Conservation (phyloP, 2,888 invertebrate genomes). For the Lepidochitona cinerea region DNA sequence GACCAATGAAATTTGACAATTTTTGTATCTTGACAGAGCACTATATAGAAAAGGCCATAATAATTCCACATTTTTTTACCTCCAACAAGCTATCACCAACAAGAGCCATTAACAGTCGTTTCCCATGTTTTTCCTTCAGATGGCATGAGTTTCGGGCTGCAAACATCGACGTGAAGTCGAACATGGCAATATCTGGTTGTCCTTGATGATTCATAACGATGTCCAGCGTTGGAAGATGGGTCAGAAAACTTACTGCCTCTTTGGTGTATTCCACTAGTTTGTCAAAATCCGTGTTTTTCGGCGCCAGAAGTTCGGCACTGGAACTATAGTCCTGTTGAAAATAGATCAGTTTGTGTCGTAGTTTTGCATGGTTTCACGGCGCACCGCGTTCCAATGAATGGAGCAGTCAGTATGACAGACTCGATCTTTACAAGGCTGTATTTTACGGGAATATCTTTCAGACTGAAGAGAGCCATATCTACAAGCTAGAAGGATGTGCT, state of each 20-base stretch:
- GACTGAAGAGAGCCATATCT: no score
- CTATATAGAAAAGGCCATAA: neutral
- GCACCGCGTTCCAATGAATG: no score
- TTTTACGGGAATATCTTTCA: no score
- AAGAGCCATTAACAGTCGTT: conserved; percentile 86
- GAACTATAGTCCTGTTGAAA: conserved; percentile 92
- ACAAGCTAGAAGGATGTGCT: no score
- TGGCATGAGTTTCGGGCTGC: conserved; percentile 94
- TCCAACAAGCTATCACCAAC: conserved; percentile 96
- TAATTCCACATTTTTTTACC: conserved; percentile 69
- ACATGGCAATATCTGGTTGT: conserved; percentile 96
- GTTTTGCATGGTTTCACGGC: no score
- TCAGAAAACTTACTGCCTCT: conserved; percentile 86
- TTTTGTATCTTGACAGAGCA: neutral
- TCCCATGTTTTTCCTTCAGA: conserved; percentile 81
- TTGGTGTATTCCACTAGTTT: conserved; percentile 90
- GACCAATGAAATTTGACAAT: neutral
- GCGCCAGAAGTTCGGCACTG: conserved; percentile 85
- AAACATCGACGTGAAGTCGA: conserved; percentile 98
- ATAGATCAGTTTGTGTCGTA: no score
- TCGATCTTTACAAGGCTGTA: no score
- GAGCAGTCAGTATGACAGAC: no score
- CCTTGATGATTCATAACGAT: conserved; percentile 97
- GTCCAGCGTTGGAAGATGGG: conserved; percentile 75
- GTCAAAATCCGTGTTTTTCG: conserved; percentile 90